Conservation (phyloP, 1,140 invertebrate species). For the Hirudo medicinalis region DNA sequence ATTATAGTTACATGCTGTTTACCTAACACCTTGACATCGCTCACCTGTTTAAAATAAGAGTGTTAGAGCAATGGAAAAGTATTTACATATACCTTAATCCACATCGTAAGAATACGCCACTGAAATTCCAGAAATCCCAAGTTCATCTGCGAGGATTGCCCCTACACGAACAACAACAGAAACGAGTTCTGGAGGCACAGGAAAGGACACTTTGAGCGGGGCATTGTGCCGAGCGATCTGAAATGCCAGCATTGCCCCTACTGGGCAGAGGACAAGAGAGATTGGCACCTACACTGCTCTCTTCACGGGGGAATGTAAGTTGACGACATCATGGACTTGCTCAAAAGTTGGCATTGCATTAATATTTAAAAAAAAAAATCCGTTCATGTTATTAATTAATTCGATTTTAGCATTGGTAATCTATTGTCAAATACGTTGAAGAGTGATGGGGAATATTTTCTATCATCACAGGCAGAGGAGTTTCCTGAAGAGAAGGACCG, state of each 20-base stretch:
- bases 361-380: too few relatives aligned
- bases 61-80: too few relatives aligned
- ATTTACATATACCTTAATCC: too few relatives aligned
- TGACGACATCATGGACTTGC: background rate
- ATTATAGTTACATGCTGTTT: too few relatives aligned
- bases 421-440: too few relatives aligned
- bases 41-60: too few relatives aligned
- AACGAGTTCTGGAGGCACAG: conserved; percentile 65
- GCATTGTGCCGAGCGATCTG: conserved; percentile 50
- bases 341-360: too few relatives aligned
- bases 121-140: conserved; percentile 38
- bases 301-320: conserved; percentile 12
- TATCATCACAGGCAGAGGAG: background rate
- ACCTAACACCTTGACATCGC: too few relatives aligned
- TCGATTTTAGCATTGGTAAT: too few relatives aligned
- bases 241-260: conserved; percentile 67
- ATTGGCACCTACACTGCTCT: conserved; percentile 62
- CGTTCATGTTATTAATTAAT: too few relatives aligned
- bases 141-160: conserved; percentile 58
- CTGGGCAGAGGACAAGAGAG: conserved; percentile 62
- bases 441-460: background rate
- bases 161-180: conserved; percentile 61
- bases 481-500: background rate
- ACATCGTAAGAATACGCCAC: background rate
- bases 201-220: conserved; percentile 61